A percentile compares a stretch with the other conserved stretches of the same genome.
Evolutionary conservation across 2,113 vertebrate genomes (phyloP).

Genomic region (Rissa tridactyla): DNA sequence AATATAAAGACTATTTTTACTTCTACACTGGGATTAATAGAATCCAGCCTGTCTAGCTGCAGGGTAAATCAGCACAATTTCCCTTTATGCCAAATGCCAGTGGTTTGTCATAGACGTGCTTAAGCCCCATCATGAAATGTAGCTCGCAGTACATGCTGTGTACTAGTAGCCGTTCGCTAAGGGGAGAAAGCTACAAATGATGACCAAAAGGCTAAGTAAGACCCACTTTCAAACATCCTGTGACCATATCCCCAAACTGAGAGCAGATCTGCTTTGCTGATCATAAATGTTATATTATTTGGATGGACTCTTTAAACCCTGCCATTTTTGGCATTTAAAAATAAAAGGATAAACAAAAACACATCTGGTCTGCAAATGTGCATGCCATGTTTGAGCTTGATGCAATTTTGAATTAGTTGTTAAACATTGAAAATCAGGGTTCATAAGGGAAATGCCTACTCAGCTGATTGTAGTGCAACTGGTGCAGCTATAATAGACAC

Average conservation of each 20-base stretch:
- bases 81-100: not conserved
- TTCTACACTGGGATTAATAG: slow-evolving; percentile 47
- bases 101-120: not conserved
- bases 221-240: not conserved
- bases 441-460: slow-evolving; percentile 74
- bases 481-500: slow-evolving; percentile 70
- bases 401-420: slow-evolving; percentile 68
- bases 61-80: slow-evolving; percentile 54
- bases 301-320: slow-evolving; percentile 1
- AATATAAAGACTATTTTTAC: slow-evolving; percentile 44
- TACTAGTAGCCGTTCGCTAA: not conserved
- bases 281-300: not conserved
- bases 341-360: slow-evolving; percentile 73
- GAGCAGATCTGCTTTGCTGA: slow-evolving; percentile 5
- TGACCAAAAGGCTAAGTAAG: not conserved
- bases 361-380: slow-evolving; percentile 64
- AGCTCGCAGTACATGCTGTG: not conserved
- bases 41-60: slow-evolving; percentile 10
- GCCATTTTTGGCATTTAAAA: slow-evolving; percentile 38
- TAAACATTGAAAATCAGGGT: slow-evolving; percentile 76
- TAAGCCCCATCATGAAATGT: not conserved
- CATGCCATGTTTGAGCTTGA: slow-evolving; percentile 57
- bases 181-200: not conserved
- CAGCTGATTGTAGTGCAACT: slow-evolving; percentile 75
- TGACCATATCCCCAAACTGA: not conserved